phyloP scores from a whole-genome alignment of 2,113 vertebrate species.

The Pseudorhombus dupliciocellatus region DNA sequence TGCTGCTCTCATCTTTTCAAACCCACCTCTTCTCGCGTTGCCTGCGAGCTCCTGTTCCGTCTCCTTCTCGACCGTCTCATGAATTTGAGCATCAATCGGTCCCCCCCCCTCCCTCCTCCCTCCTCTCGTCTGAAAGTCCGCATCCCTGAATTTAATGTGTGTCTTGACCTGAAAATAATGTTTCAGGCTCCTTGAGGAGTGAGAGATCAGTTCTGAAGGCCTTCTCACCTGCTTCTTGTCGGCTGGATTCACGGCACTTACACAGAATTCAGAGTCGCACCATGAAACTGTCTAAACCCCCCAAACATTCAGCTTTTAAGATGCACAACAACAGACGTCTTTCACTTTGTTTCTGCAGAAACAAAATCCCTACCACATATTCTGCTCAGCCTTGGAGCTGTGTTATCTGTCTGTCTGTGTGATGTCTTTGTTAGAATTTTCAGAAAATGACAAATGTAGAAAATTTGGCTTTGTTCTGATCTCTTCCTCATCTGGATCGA shows the following conservation, averaged over 20 bases:
- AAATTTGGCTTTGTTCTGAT: too few relatives aligned
- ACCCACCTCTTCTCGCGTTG: neutral
- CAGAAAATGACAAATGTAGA: neutral
- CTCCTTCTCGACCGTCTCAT: neutral
- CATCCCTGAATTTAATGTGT: neutral
- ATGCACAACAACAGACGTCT: neutral
- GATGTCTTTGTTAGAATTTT: neutral
- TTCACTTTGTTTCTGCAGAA: too few relatives aligned
- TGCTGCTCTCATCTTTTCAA: neutral
- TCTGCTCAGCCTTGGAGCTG: conserved; percentile 1
- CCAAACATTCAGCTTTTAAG: conserved; percentile 1
- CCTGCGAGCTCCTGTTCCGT: neutral
- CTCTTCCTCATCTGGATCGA: too few relatives aligned
- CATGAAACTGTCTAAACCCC: conserved; percentile 24
- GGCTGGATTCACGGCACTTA: conserved; percentile 4
- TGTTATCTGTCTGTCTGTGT: too few relatives aligned
- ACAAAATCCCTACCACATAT: conserved; percentile 18
- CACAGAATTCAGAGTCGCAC: conserved; percentile 33
- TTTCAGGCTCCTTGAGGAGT: too few relatives aligned
- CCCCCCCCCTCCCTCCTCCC: neutral
- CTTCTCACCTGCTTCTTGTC: too few relatives aligned
- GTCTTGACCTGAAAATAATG: too few relatives aligned
- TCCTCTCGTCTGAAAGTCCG: neutral
- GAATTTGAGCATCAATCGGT: neutral
- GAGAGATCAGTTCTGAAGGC: too few relatives aligned